Evolutionary conservation across 1,140 invertebrate genomes (phyloP), one percentile per base, ranked within the genome.

Genomic region (Drosophila punjabiensis): DNA sequence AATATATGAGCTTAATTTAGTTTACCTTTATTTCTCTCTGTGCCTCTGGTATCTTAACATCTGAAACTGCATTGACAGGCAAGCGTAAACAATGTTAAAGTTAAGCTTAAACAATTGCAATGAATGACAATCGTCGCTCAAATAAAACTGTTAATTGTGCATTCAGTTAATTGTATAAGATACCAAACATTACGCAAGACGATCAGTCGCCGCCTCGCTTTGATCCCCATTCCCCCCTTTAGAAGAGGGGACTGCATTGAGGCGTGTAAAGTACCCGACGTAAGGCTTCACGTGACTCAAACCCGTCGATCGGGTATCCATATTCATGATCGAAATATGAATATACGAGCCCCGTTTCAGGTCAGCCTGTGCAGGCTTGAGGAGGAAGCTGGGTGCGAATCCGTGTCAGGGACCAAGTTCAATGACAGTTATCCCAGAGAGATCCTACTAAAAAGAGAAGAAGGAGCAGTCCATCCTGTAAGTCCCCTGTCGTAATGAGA

Each of bases 231-330:
- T n/a, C n/a, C 14, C 41, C 43, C 43, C 11, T 13, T n/a, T 16
- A 56, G 33, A 24, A 37, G 5, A 67, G 74, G 78, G 70, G 67
- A 79, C 80, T 85, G 81, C 85, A 89, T 76, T 89, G 78, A 68
- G 85, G 66, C 81, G 82, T 88, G 85, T 90, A 90, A 88, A 88
- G 83, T 75, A 84, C 74, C 66, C 52, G 47, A 37, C 70, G 64
- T 83, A 77, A 90, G 81, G 79, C 85, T 88, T 84, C 85, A 88
- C 84, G 84, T 87, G 84, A 87, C 79, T 86, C 66, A 76, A 81
- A 55, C 55, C 45, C 30, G 70, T 68, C 48, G 53, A 60, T 75
- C 48, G 45, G 28, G 59, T 82, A 79, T 48, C 48, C 66, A 55
- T 63, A 75, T 78, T 56, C 32, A 62, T 60, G 61, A 56, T 61